Base-by-base conservation (phyloP, 2,797 vertebrate species). In the Brotula barbata region DNA sequence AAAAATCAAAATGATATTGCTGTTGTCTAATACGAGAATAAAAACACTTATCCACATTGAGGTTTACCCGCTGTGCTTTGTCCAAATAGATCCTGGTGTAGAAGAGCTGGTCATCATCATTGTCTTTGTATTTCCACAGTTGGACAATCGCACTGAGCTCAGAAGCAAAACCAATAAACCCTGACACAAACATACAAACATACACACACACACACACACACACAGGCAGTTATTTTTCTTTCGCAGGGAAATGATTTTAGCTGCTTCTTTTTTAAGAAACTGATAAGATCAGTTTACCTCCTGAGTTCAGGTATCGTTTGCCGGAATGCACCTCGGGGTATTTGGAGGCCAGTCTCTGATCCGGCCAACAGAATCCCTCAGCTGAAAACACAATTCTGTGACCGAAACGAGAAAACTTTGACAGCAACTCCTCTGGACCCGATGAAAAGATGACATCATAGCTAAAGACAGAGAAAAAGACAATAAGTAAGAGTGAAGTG, bases 241-340 rank as follows among this genome's bases (percentile, higher is more conserved):
- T 15, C 39, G 4, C 3, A 4, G 40, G 14, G 37, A 15, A 2
- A n/a, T 2, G 13, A 15, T 2, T 3, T 14, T 2, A 7, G 37
- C 37, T 3, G 34, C 34, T 36, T 36, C 34, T 14, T 33, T 33
- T 33, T 33, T 5, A 33, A 33, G 31, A 33, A 11, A 12, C 34
- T 39, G 37, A 39, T n/a, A 7, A 39, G 14, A 39, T 14, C 16
- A 17, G 15, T 43, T 57, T 7, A 95, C 94, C 94, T 88, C 94
- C 94, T 0, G 94, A 95, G 90, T 95, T 96, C 42, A 95, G 92
- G 89, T 90, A 95, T 58, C 93, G 93, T 69, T 96, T 96, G 64
- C 93, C 94, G 42, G 89, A 71, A 51, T 85, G 84, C 41, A 94
- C 90, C 7, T 85, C 58, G 0, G 95, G 95, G 61, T 96, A 96